Conservation (phyloP, 2,113 vertebrate genomes). For the Sebastes fasciatus region DNA sequence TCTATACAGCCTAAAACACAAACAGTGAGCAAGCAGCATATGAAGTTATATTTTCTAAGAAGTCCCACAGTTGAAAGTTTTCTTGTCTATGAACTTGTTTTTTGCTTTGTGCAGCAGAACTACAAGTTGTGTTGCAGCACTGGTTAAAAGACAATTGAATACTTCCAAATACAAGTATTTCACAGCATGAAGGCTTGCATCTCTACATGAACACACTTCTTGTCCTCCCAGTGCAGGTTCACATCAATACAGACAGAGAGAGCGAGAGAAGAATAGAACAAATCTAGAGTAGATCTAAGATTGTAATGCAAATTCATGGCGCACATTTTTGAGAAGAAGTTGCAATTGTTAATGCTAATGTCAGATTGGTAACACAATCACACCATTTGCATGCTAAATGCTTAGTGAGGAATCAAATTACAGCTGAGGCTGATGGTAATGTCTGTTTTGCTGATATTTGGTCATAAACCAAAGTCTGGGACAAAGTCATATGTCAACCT, state of each 20-base stretch:
- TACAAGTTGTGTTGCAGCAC: not conserved
- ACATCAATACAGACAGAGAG: not conserved
- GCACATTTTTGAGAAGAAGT: not conserved
- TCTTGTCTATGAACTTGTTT: not conserved
- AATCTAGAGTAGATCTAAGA: not conserved
- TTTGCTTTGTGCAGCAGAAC: slow-evolving; percentile 4
- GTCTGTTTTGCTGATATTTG: not conserved
- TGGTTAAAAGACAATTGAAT: not conserved
- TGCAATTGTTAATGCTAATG: not conserved
- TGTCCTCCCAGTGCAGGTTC: not conserved
- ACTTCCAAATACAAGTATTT: not conserved
- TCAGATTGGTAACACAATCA: not conserved
- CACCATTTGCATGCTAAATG: not conserved
- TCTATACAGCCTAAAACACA: not conserved
- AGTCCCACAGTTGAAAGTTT: not conserved
- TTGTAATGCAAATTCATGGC: not conserved
- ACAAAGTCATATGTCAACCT: not conserved
- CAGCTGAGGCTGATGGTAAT: not conserved
- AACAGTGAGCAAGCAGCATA: not conserved
- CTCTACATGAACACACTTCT: not conserved
- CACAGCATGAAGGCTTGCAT: not conserved
- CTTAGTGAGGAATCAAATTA: not conserved
- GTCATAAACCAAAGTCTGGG: not conserved
- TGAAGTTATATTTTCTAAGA: not conserved
- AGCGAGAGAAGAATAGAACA: not conserved